Evolutionary conservation across 2,113 vertebrate species (phyloP).

Genomic region (Mesocricetus auratus): DNA sequence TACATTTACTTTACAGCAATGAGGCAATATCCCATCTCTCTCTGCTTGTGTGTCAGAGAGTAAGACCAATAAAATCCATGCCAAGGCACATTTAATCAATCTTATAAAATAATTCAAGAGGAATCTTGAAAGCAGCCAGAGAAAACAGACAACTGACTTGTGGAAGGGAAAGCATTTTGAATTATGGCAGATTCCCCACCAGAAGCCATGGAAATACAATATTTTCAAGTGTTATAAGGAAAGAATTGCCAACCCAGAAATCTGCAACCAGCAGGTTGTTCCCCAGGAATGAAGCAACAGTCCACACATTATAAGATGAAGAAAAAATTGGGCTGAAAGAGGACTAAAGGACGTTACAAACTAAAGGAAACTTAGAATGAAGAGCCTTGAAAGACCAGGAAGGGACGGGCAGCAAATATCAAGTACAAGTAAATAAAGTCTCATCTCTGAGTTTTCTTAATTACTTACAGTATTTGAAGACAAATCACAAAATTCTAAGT

Average conservation of each 20-base stretch:
- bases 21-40: background rate
- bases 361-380: background rate
- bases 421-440: background rate
- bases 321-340: background rate
- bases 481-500: background rate
- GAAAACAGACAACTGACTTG: background rate
- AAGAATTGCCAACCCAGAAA: background rate
- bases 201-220: background rate
- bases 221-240: background rate
- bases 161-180: background rate
- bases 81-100: background rate
- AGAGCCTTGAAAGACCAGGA: background rate
- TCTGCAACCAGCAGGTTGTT: background rate
- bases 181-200: background rate
- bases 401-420: background rate
- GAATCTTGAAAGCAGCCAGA: background rate
- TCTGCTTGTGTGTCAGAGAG: background rate
- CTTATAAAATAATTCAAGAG: background rate
- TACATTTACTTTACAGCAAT: background rate
- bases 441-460: background rate
- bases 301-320: background rate
- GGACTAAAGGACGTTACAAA: background rate
- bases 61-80: background rate
- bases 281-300: background rate
- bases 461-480: background rate